phyloP scores from a whole-genome alignment of 2,888 invertebrate species.

The Eupithecia pulchellata region DNA sequence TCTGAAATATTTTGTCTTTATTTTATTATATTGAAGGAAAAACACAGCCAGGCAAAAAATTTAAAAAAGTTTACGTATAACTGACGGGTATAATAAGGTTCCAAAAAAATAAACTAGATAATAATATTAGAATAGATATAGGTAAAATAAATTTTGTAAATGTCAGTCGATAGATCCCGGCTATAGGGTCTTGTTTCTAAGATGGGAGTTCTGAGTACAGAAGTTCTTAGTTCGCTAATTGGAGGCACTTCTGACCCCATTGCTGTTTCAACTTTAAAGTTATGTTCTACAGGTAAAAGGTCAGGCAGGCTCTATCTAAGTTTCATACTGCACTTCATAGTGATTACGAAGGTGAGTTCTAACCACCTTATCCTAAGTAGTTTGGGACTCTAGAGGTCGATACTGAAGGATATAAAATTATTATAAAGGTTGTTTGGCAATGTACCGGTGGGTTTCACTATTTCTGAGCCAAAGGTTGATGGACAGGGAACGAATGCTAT shows the following conservation, averaged over 20 bases:
- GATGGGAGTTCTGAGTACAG: neutral
- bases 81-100: too few species aligned
- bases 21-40: too few species aligned
- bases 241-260: neutral
- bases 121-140: neutral
- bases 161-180: neutral
- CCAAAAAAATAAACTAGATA: neutral
- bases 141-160: neutral
- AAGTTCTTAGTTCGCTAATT: neutral
- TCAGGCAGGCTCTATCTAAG: neutral
- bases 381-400: neutral
- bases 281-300: neutral
- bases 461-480: neutral
- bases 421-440: neutral
- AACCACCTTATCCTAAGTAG: neutral
- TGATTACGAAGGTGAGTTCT: neutral
- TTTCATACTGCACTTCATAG: neutral
- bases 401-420: neutral
- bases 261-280: neutral
- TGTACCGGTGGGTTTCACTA: too few species aligned
- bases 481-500: too few species aligned
- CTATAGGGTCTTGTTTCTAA: constrained; percentile 3
- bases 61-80: too few species aligned
- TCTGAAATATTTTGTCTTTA: too few species aligned
- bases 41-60: too few species aligned